Evolutionary conservation across 2,888 invertebrate species (phyloP).

Genomic region (Aproaerema taeniolella): DNA sequence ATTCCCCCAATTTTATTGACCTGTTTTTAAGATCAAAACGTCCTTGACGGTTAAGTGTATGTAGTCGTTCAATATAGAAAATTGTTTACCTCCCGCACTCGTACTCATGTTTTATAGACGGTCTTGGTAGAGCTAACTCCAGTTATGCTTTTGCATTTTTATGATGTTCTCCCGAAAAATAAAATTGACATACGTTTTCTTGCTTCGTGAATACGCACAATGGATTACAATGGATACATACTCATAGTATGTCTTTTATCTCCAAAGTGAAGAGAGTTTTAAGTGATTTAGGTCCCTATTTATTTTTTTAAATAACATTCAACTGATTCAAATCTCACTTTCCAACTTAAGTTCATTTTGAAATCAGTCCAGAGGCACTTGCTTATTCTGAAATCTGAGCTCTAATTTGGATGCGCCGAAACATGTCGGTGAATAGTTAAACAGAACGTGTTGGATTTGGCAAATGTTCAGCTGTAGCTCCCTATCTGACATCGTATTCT

Average conservation of each 20-base stretch:
- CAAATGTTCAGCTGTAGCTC: slow-evolving; percentile 30
- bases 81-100: slow-evolving; percentile 19
- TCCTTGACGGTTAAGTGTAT: slow-evolving; percentile 21
- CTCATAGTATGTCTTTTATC: too few relatives aligned
- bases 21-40: slow-evolving; percentile 32
- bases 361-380: slow-evolving; percentile 14
- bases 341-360: slow-evolving; percentile 1
- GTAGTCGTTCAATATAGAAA: slow-evolving; percentile 23
- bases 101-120: neutral
- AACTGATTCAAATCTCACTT: slow-evolving; percentile 4
- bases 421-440: slow-evolving; percentile 44
- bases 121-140: neutral
- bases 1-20: slow-evolving; percentile 32
- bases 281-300: too few relatives aligned
- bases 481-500: neutral
- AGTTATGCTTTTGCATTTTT: too few relatives aligned
- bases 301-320: slow-evolving; percentile 2
- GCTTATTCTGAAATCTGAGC: slow-evolving; percentile 32
- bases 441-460: slow-evolving; percentile 35
- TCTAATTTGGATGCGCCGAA: slow-evolving; percentile 37
- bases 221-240: too few relatives aligned
- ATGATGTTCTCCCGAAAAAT: too few relatives aligned
- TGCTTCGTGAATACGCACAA: too few relatives aligned
- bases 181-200: too few relatives aligned
- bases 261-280: too few relatives aligned